phyloP scores from a whole-genome alignment of 2,888 invertebrate genomes.

The Himalopsyche kuldschensis region DNA sequence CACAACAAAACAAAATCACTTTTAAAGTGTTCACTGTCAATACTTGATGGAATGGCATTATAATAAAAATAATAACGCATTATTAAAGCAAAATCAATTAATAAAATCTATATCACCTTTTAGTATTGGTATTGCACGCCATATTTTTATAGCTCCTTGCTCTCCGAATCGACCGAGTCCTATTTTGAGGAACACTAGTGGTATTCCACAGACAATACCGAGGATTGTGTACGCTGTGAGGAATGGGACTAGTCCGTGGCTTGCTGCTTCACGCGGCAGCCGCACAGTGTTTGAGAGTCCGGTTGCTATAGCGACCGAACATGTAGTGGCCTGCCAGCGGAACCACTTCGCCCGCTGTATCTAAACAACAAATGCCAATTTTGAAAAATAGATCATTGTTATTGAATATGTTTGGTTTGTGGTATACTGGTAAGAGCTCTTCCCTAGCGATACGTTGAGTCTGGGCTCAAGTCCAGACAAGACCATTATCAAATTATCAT shows the following conservation, averaged over 20 bases:
- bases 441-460: no score
- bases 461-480: no score
- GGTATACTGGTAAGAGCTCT: no score
- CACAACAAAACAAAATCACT: no score
- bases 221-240: slow-evolving; percentile 56
- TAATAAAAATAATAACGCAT: no score
- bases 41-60: no score
- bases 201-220: slow-evolving; percentile 57
- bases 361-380: background rate
- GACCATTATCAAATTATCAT: no score
- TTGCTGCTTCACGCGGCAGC: slow-evolving; percentile 55
- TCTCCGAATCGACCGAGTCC: slow-evolving; percentile 67
- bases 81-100: no score
- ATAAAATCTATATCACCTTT: slow-evolving; percentile 53
- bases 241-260: slow-evolving; percentile 61
- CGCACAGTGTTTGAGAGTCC: slow-evolving; percentile 62
- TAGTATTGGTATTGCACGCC: slow-evolving; percentile 68
- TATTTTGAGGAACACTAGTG: slow-evolving; percentile 63
- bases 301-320: slow-evolving; percentile 60
- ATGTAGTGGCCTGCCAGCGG: slow-evolving; percentile 41
- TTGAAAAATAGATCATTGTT: no score
- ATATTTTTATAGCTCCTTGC: slow-evolving; percentile 66
- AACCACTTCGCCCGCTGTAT: slow-evolving; percentile 5
- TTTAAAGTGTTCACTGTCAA: no score
- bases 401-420: no score